phyloP scores from a whole-genome alignment of 1,140 invertebrate genomes.

The Calycopis cecrops region DNA sequence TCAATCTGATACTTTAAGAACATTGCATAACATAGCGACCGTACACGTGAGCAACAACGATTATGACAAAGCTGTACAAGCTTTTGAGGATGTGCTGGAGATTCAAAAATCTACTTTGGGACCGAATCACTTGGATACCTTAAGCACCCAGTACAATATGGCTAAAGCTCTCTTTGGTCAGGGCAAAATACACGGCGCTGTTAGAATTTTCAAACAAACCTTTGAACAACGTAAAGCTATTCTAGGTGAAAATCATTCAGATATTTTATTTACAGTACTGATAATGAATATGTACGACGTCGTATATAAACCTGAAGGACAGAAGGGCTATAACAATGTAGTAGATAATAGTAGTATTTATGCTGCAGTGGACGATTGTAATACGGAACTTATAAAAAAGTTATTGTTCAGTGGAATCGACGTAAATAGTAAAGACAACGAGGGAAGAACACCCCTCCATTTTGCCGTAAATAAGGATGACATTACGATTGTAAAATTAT shows the following conservation, averaged over 20 bases:
- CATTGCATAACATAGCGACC: background rate
- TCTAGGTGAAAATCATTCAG: background rate
- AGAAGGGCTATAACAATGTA: background rate
- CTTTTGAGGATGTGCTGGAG: conserved; percentile 1
- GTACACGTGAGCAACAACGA: background rate
- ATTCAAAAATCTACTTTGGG: conserved; percentile 6
- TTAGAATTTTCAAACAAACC: background rate
- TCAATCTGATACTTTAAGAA: conserved; percentile 10
- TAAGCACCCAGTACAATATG: background rate
- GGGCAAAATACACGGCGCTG: background rate
- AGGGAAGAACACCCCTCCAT: conserved; percentile 11
- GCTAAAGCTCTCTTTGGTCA: background rate
- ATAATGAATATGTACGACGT: background rate
- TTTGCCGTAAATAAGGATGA: conserved; percentile 4
- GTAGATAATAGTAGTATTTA: background rate
- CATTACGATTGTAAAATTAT: background rate
- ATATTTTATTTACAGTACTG: background rate
- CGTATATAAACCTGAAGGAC: background rate
- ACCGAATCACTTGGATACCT: background rate
- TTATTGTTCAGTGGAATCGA: background rate
- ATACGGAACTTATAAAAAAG: background rate
- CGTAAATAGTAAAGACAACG: background rate
- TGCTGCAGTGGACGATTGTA: background rate
- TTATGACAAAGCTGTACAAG: conserved; percentile 5
- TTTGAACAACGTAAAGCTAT: background rate